phyloP scores from a whole-genome alignment of 2,113 vertebrate species.

The Murina feae region DNA sequence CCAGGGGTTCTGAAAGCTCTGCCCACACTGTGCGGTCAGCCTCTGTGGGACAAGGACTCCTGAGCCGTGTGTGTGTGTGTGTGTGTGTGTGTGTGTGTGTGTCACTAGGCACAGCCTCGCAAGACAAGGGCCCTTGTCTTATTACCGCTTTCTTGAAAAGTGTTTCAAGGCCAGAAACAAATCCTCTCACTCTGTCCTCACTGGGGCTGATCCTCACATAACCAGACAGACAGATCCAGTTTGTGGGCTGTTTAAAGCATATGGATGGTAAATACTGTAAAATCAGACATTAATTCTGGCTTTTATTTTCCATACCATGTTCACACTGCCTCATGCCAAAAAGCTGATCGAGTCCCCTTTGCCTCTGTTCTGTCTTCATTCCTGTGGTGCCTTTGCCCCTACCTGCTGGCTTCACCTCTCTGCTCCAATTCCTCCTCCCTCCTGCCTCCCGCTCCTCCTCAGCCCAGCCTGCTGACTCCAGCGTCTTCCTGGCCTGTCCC shows the following conservation, averaged over 20 bases:
- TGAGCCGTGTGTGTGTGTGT: not conserved
- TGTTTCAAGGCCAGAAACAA: not conserved
- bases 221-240: not conserved
- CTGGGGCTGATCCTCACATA: slow-evolving; percentile 15
- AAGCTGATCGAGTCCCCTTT: not conserved
- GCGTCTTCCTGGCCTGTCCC: not conserved
- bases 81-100: not conserved
- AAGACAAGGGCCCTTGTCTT: not conserved
- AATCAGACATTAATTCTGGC: slow-evolving; percentile 17
- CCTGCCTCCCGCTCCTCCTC: not conserved
- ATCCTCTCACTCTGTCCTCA: not conserved
- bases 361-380: not conserved
- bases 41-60: not conserved
- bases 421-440: not conserved
- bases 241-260: slow-evolving; percentile 33
- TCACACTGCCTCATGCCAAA: not conserved
- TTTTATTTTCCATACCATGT: slow-evolving; percentile 37
- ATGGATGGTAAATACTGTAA: slow-evolving; percentile 41
- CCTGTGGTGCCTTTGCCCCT: not conserved
- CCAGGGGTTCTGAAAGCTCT: not conserved
- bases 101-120: not conserved
- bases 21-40: not conserved
- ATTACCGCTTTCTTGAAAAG: not conserved
- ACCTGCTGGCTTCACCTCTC: not conserved
- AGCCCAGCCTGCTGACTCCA: not conserved